Base-by-base conservation (phyloP, 30 jellyfish, hydroid and myxozoan species). In the Cassiopea andromeda region DNA sequence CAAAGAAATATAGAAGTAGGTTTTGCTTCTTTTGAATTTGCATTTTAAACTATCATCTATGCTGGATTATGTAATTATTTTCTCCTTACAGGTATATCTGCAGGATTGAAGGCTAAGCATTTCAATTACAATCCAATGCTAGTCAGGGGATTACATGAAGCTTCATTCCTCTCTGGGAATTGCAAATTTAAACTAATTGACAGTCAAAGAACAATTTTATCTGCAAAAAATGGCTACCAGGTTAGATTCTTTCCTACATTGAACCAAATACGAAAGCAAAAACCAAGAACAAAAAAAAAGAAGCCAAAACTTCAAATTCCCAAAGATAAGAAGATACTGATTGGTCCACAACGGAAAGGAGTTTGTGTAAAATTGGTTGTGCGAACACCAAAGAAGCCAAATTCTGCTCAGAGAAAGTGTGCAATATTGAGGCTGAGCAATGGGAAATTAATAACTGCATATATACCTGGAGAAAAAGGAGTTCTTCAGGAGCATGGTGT, bases 391-490 rank as follows among this genome's bases (percentile, higher is more conserved):
- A 94, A 97, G 45, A 97, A 97, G 85, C 99, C 99, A 49, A 97
- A 97, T 74, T 97, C 99, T 46, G 99, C 97, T n/a, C 98, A 97
- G 74, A 76, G 99, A 87, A 97, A 92, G 69, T 97, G 98, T 82
- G 99, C 98, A 6, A 83, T 97, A 15, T 81, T 97, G 43, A 95
- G 98, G n/a, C 83, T 97, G n/a, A 97, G 94, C 74, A 89, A 97
- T 73, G 98, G 99, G 14, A 89, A 90, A 74, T 70, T 89, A 50
- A 93, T 97, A n/a, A 93, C 98, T 15, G 99, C 99, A 13, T 97
- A 97, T 90, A 97, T 97, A n/a, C 99, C 99, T 14, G 99, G 99
- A n/a, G 99, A 97, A 60, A 97, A 97, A 67, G 98, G 98, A 1
- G 83, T 69, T 17, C 84, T 97, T 1, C 99, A 97, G 81, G 99